A percentile compares a stretch with the other conserved stretches of the same genome.
phyloP scores from a whole-genome alignment of 2,888 invertebrate genomes.

The Petrolisthes cinctipes region DNA sequence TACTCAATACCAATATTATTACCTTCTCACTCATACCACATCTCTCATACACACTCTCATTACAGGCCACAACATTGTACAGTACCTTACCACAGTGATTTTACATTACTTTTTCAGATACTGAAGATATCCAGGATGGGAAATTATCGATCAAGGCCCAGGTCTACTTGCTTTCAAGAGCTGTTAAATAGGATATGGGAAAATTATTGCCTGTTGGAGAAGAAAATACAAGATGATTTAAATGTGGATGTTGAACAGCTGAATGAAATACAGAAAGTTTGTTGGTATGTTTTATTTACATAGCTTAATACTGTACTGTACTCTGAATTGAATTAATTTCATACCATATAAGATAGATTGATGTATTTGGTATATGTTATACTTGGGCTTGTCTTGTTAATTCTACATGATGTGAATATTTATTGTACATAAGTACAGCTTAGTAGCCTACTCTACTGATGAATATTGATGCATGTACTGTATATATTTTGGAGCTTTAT shows the following conservation, averaged over 20 bases:
- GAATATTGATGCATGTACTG: too few species aligned
- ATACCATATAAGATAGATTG: background rate
- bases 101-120: too few species aligned
- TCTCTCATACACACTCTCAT: too few species aligned
- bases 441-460: too few species aligned
- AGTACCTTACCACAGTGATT: too few species aligned
- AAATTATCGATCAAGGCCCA: conserved; percentile 69
- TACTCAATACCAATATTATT: too few species aligned
- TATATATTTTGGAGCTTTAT: too few species aligned
- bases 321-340: background rate
- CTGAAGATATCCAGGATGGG: conserved; percentile 67
- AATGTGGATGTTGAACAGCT: conserved; percentile 34
- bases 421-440: too few species aligned
- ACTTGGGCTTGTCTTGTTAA: background rate
- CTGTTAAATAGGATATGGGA: conserved; percentile 72
- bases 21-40: too few species aligned
- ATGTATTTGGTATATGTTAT: background rate
- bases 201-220: conserved; percentile 68
- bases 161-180: conserved; percentile 70
- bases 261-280: conserved; percentile 40
- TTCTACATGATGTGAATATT: background rate
- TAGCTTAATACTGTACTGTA: background rate
- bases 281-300: conserved; percentile 43
- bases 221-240: conserved; percentile 53
- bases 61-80: too few species aligned